A percentile compares a stretch with the other conserved stretches of the same genome.
Conservation (phyloP, 2,797 vertebrate species). For the Pseudochirops cupreus region DNA sequence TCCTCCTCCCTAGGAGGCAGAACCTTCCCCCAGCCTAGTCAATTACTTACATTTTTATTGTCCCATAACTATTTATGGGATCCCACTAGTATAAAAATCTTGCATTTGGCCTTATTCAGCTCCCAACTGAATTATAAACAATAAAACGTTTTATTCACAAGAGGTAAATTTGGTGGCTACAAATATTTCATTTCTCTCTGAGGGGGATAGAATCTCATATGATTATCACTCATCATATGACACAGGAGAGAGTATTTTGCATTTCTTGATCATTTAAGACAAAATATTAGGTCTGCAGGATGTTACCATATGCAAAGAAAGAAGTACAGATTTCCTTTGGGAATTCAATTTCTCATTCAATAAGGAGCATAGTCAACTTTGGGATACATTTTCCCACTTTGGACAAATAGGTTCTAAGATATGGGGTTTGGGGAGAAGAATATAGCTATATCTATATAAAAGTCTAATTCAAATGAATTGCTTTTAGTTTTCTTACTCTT, state of each 20-base stretch:
- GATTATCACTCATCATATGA: constrained; percentile 1
- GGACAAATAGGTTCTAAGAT: constrained; percentile 52
- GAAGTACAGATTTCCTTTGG: constrained; percentile 47
- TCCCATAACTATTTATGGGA: constrained; percentile 2
- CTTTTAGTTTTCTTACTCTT: constrained; percentile 61
- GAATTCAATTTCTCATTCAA: constrained; percentile 52
- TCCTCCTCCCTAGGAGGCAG: neutral
- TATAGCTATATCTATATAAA: constrained; percentile 18
- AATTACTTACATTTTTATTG: neutral
- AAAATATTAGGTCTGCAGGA: constrained; percentile 8
- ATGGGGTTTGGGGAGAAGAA: constrained; percentile 53
- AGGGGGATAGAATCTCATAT: constrained; percentile 4
- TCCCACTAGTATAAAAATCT: neutral
- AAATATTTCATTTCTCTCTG: constrained; percentile 38
- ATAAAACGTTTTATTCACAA: constrained; percentile 57
- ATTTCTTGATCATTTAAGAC: constrained; percentile 54
- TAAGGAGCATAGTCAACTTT: constrained; percentile 50
- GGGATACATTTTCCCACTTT: constrained; percentile 19
- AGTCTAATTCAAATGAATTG: constrained; percentile 9
- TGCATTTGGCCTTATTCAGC: neutral
- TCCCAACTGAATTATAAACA: constrained; percentile 51
- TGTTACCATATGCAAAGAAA: constrained; percentile 52
- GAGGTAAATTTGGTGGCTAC: constrained; percentile 50
- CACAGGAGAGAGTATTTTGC: constrained; percentile 33
- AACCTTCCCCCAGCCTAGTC: neutral